Evolutionary conservation across 2,113 vertebrate genomes (phyloP), one percentile per base, ranked within the genome.

Genomic region (Elaphurus davidianus): DNA sequence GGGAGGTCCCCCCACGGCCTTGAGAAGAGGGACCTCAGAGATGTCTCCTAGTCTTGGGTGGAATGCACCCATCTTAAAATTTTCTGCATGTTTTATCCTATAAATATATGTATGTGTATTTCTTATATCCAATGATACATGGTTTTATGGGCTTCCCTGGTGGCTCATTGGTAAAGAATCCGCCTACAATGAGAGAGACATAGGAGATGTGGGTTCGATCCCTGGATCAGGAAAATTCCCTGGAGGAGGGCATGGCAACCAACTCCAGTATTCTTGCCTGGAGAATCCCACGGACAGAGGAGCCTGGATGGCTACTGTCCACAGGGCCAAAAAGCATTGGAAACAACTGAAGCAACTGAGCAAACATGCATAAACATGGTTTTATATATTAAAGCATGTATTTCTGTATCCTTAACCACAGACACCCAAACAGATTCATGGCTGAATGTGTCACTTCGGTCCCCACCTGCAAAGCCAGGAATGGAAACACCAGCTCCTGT

Each of bases 1-100:
- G 86, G 30, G 50, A 23, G 17, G 47, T 47, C 17, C 45, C 45
- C 6, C 0, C 0, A 10, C 0, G 2, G 60, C 23, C 2, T 33
- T 40, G 15, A 16, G 21, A 0, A 8, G 2, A 33, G 11, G 74
- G 52, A 85, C 21, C 13, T n/a, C 25, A 23, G 21, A 21, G 50
- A 81, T 19, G 43, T 15, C 25, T 54, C 30, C 45, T 16, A 9
- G 11, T 60, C 79, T 60, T 0, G 11, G 21, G n/a, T 11, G 6
- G 50, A 28, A 92, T 0, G 5, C 33, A 55, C 27, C 19, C 8
- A 13, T 15, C 55, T 85, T 36, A 87, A 79, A 86, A 85, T 6
- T 27, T 6, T 10, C 55, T 36, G 23, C 47, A 3, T 36, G 15
- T 9, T 10, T 23, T 13, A 28, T 8, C 19, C 33, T 33, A 45